Evolutionary conservation across 2,797 vertebrate species (phyloP), one percentile per base, ranked within the genome.

Genomic region (Artibeus lituratus): DNA sequence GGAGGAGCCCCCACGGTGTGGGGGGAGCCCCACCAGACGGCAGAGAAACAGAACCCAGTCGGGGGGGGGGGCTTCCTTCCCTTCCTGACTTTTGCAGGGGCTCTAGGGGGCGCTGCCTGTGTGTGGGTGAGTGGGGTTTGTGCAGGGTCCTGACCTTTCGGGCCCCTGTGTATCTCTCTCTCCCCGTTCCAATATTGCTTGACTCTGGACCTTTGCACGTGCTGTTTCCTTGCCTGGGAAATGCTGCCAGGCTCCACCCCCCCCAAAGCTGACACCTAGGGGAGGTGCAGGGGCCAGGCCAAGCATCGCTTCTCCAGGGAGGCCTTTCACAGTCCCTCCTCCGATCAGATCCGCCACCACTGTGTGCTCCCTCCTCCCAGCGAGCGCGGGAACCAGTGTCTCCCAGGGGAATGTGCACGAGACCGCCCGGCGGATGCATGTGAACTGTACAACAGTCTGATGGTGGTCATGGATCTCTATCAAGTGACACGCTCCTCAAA

Each of bases 361-460:
- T 1, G 5, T 5, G 1, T 2, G 1, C 18, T 29, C 49, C 39
- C 67, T 32, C 14, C 1, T 16, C 70, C 19, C 35, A 21, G 0
- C 10, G 5, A 7, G 15, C n/a, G 5, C 9, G 16, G 3, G 7
- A 8, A 7, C 29, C 16, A 14, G 15, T 2, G 0, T 35, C 26
- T 37, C 44, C 69, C 70, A 1, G 22, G 5, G 78, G 19, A 3
- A 16, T 10, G 37, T 2, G 0, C 0, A 0, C 0, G 0, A 67
- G 35, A 32, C 9, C 5, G 55, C 7, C 0, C 2, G 0, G 16
- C 8, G 29, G 16, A 49, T 10, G 15, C 3, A 0, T 1, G 0
- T 0, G 29, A 44, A 8, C n/a, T 9, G 7, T 1, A 1, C 4
- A 35, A 49, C 35, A 4, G 78, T 6, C 42, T 16, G 1, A 3